Base-by-base conservation (phyloP, 2,888 invertebrate species). In the Drosophila algonquin region DNA sequence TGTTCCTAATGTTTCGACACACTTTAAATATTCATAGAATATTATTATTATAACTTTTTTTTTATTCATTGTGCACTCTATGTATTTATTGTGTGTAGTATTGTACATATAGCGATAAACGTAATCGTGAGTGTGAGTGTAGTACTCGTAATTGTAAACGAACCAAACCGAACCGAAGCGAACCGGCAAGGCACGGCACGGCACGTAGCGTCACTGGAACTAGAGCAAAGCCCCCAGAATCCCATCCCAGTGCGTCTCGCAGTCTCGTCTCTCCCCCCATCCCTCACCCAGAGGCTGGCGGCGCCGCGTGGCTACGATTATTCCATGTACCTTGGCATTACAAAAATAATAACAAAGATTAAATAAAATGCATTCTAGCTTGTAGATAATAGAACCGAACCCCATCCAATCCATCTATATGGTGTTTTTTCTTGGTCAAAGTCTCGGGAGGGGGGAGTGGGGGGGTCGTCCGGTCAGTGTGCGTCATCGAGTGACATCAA, bases 251-350 rank as follows among this genome's bases (percentile, higher is more conserved):
- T 40, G 40, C 40, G 40, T 14, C 14, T 21, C 21, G 21, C 21
- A 21, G 40, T 40, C 40, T 14, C 40, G 21, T 21, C 21, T 21
- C 21, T 3, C 32, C 14, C 35, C 18, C 18, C n/a, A n/a, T n/a
- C 18, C 18, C 18, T 1, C 18, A 18, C 18, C 18, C 35, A 35
- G 35, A 14, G 40, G 14, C 40, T 14, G 14, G 14, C 14, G 40
- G 10, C 47, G 47, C 18, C 47, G 57, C 57, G 47, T 48, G 57
- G 71, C 73, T 73, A 53, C 65, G 54, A 54, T 44, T 47, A 58
- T 73, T 51, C 63, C 64, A 58, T 64, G 71, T 72, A 72, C 71
- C 71, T 72, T 73, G 64, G 65, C 73, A 55, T 70, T 70, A 54
- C 24, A 64, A 18, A 64, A 24, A 45, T 45, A 14, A 24, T 50